Evolutionary conservation across 1,140 invertebrate species (phyloP), one percentile per base, ranked within the genome.

Genomic region (Drosophila santomea): DNA sequence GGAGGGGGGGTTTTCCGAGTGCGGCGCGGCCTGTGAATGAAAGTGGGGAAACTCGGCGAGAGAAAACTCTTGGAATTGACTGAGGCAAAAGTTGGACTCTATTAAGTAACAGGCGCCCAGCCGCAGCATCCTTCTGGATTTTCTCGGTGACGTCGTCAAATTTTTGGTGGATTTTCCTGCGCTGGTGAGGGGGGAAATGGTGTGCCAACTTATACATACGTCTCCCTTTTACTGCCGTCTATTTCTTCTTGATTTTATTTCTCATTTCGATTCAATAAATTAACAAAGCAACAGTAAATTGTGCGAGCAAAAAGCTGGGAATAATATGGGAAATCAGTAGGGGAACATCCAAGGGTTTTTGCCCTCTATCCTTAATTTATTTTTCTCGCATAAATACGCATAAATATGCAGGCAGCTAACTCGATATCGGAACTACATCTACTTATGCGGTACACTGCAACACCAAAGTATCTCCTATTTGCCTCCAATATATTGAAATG

Each of bases 241-340:
- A 61, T 60, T 79, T 82, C 66, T 84, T 73, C 80, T 89, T 81
- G 78, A 85, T 72, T 90, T 90, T 78, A 69, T 67, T 86, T 69
- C 78, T 64, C 66, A 81, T 85, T 85, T 85, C 73, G 82, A 90
- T 90, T 90, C 71, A 89, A 89, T 89, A 84, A 89, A 89, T 89
- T 89, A 89, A 81, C 84, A 78, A 72, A 80, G 76, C 58, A 85
- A 86, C 63, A 68, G 61, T 75, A 78, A 86, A 81, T 75, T 83
- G 74, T 69, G 80, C 58, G 60, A 59, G 60, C 55, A 69, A 83
- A 78, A 79, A 64, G 60, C 60, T 14, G 59, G 20, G 25, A 62
- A 32, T 62, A 62, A 48, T 48, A 60, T 23, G 39, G 57, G 71
- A 83, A 79, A 76, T 72, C 66, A 75, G 74, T 43, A 60, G 64